Conservation (phyloP, 2,113 vertebrate genomes). For the Neodon shergylaensis region DNA sequence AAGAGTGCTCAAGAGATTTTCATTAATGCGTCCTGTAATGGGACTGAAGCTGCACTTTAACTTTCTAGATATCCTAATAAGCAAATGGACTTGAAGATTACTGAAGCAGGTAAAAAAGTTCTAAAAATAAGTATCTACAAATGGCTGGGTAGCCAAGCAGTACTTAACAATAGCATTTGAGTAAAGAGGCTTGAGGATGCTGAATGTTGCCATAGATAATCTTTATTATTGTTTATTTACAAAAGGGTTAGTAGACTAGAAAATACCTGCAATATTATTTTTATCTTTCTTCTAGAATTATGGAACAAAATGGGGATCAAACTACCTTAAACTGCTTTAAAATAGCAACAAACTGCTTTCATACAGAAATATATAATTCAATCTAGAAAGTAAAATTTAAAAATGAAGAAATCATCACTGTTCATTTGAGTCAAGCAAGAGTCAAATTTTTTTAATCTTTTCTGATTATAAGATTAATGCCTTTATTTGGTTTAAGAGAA, state of each 20-base stretch:
- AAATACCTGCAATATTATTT: not conserved
- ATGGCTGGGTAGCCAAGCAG: not conserved
- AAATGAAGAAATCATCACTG: not conserved
- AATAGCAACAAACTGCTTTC: not conserved
- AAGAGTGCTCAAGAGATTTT: not conserved
- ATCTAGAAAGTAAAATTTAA: not conserved
- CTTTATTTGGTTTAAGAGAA: not conserved
- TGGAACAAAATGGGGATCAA: not conserved
- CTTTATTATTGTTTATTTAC: not conserved
- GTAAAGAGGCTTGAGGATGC: not conserved
- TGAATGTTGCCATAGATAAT: not conserved
- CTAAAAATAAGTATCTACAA: not conserved
- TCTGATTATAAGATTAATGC: not conserved
- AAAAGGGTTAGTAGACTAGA: not conserved
- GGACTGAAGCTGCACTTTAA: not conserved
- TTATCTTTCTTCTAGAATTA: not conserved
- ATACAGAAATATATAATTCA: not conserved
- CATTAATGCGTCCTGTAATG: not conserved
- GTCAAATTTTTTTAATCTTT: conserved; percentile 37
- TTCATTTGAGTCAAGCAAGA: not conserved
- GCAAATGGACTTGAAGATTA: not conserved
- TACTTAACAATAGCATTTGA: not conserved
- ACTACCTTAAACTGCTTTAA: not conserved
- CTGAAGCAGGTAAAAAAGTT: not conserved
- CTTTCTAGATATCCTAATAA: not conserved